Base-by-base conservation (phyloP, 1,140 invertebrate species). In the Schlechtendalia chinensis region DNA sequence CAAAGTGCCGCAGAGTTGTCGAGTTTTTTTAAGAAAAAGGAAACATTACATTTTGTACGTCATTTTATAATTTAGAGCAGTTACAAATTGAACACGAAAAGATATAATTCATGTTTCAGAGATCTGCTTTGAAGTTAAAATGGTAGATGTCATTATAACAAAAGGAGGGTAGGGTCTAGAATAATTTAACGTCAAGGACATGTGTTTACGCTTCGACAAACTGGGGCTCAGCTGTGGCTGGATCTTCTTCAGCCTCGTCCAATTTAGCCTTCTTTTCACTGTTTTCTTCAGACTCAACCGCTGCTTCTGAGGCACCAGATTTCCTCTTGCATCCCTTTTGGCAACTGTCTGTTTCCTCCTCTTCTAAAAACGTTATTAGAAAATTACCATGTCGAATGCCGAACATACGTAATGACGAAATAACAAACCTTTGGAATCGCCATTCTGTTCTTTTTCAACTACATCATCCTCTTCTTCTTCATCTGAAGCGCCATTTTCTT, bases 151-250 rank as follows among this genome's bases (percentile, higher is more conserved):
- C 39, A 63, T 63, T 63, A 61, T 50, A 79, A 79, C 56, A 79
- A 79, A 61, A 79, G 58, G 58, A 29, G 58, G 58, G 58, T 10
- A 63, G 75, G 56, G 75, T 79, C 75, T 79, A 79, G 75, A 79
- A 79, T 79, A 79, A 79, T 79, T 63, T 63, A 79, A 79, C 63
- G 75, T 79, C 75, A 79, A 50, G 32, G 39, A 79, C 29, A 79
- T 22, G 8, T 63, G 75, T 79, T 79, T 79, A 79, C 75, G 75
- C 75, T 79, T 79, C 75, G 39, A 54, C 75, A 79, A 59, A 79
- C 14, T 79, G 54, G 16, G 75, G 75, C 39, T 79, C 75, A 29
- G 75, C 75, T 19, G 75, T 79, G 45, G 75, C 58, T 79, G 75
- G 75, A 61, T 79, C 75, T 79, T 79, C 75, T 47, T 79, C 75